Percentiles rank a stretch among this genome's conserved stretches.
phyloP scores from a whole-genome alignment of 1,140 invertebrate species.

The Meloidogyne floridensis region DNA sequence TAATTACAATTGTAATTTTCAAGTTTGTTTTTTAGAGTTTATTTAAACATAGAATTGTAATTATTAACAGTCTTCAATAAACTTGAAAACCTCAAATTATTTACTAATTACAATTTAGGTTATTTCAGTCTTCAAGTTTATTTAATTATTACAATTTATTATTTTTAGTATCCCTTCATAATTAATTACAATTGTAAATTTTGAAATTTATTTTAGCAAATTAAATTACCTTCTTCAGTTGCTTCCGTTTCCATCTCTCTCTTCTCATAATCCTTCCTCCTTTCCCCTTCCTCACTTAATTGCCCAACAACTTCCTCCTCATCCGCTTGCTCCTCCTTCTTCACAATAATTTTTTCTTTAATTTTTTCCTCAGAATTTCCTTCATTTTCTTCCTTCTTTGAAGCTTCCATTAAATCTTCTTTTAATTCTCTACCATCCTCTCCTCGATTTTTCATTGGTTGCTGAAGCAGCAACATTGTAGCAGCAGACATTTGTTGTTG shows the following conservation, averaged over 20 bases:
- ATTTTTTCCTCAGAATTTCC: background rate
- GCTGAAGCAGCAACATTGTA: background rate
- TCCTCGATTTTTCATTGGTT: background rate
- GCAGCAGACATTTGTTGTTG: background rate
- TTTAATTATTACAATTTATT: background rate
- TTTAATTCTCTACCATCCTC: background rate
- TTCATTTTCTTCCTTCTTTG: background rate
- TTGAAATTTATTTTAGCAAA: background rate
- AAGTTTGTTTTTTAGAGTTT: no score
- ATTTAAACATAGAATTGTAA: background rate
- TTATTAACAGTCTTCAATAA: background rate
- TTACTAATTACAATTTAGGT: background rate
- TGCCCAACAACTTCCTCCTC: background rate
- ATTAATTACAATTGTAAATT: background rate
- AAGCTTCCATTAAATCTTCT: background rate
- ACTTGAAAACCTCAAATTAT: background rate
- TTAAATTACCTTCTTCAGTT: background rate
- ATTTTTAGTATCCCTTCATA: no score
- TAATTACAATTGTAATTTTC: no score
- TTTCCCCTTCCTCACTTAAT: background rate
- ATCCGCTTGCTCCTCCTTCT: background rate
- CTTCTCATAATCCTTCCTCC: background rate
- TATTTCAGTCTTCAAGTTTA: no score
- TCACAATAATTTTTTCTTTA: background rate
- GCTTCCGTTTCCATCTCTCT: background rate